A percentile compares a stretch with the other conserved stretches of the same genome.
Evolutionary conservation across 2,888 invertebrate genomes (phyloP).

Genomic region (Oxycera nigricornis): DNA sequence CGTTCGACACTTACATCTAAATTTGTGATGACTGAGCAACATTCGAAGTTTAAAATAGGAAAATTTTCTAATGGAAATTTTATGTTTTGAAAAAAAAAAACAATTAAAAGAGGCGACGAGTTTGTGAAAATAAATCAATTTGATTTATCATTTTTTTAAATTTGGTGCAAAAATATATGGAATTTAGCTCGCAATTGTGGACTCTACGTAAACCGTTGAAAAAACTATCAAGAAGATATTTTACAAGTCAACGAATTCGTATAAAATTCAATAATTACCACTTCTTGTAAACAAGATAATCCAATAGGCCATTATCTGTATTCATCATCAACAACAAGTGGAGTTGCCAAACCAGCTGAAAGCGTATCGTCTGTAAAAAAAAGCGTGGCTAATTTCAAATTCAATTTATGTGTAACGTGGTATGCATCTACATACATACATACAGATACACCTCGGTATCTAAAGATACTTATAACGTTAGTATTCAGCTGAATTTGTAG

Average conservation of each 20-base stretch:
- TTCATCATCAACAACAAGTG: background rate
- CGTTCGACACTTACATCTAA: no score
- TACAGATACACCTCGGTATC: background rate
- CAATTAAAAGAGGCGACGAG: background rate
- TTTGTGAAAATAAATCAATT: no score
- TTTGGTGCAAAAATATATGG: no score
- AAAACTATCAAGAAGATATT: background rate
- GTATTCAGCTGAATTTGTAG: background rate
- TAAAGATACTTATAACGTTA: background rate
- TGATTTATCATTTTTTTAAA: no score
- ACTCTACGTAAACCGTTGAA: no score
- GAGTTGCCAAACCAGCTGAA: conserved; percentile 3
- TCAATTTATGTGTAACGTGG: background rate
- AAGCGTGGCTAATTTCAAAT: background rate
- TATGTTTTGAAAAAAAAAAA: background rate
- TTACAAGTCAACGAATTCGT: background rate
- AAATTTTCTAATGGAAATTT: no score
- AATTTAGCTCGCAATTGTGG: no score
- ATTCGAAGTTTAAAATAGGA: no score
- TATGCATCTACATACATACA: background rate
- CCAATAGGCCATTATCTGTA: background rate
- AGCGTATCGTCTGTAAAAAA: background rate
- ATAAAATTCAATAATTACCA: background rate
- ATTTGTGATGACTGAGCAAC: no score
- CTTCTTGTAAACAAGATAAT: background rate